phyloP scores from a whole-genome alignment of 2,888 invertebrate genomes.

The Notodonta dromedarius region DNA sequence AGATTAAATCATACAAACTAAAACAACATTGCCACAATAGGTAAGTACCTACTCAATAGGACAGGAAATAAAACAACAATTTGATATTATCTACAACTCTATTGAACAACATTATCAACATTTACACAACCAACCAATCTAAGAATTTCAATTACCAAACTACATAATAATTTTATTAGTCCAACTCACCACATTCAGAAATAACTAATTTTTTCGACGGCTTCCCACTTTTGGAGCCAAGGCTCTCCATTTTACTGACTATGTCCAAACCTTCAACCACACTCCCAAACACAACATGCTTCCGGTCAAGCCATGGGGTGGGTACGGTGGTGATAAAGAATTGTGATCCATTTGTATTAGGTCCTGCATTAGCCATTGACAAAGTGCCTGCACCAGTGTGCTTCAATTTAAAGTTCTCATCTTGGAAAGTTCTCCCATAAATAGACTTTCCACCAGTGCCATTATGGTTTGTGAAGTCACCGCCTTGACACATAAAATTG shows the following conservation, averaged over 20 bases:
- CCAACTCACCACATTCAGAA: slow-evolving; percentile 92
- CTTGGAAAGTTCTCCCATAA: slow-evolving; percentile 96
- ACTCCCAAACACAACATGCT: slow-evolving; percentile 97
- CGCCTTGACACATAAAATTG: slow-evolving; percentile 98
- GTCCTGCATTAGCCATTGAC: slow-evolving; percentile 98
- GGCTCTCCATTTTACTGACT: slow-evolving; percentile 92
- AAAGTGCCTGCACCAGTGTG: slow-evolving; percentile 95
- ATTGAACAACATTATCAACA: slow-evolving; percentile 14
- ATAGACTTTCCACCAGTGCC: slow-evolving; percentile 98
- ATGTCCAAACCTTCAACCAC: slow-evolving; percentile 97
- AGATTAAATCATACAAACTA: too few species aligned
- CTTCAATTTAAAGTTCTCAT: slow-evolving; percentile 97
- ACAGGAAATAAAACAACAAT: slow-evolving; percentile 15
- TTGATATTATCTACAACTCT: slow-evolving; percentile 19
- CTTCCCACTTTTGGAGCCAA: slow-evolving; percentile 93
- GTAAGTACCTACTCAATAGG: background rate
- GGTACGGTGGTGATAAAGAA: slow-evolving; percentile 98
- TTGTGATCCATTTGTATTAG: slow-evolving; percentile 98
- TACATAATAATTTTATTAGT: slow-evolving; percentile 33
- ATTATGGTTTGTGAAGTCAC: slow-evolving; percentile 96
- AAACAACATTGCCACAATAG: too few species aligned
- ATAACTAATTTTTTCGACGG: slow-evolving; percentile 92
- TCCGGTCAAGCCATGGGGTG: slow-evolving; percentile 96
- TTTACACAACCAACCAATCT: slow-evolving; percentile 20
- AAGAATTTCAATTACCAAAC: slow-evolving; percentile 10